Conservation (phyloP, 2,113 vertebrate genomes). For the Scomber scombrus region DNA sequence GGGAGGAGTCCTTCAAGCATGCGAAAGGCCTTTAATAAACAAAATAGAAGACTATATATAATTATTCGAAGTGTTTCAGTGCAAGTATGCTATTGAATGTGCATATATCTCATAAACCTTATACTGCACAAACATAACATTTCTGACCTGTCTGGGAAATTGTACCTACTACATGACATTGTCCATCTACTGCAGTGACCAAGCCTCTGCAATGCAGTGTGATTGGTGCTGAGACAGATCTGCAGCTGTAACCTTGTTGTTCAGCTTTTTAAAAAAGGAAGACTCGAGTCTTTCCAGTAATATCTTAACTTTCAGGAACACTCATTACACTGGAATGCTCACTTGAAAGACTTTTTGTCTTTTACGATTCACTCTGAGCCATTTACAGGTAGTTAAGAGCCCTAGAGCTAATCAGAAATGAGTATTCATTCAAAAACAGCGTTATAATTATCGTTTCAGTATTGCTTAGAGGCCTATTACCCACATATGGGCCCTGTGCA, state of each 20-base stretch:
- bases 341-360: not conserved
- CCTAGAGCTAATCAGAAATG: constrained; percentile 10
- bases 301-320: constrained; percentile 9
- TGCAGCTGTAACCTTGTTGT: not conserved
- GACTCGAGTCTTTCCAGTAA: not conserved
- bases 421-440: constrained; percentile 19
- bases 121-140: not conserved
- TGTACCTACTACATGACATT: not conserved
- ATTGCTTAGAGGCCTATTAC: constrained; percentile 25
- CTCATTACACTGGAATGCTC: not conserved
- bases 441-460: constrained; percentile 16
- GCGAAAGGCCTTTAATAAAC: no score
- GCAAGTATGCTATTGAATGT: no score
- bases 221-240: constrained; percentile 2
- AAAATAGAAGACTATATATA: no score
- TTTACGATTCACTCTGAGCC: constrained; percentile 17
- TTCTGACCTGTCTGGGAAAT: not conserved
- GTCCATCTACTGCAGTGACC: constrained; percentile 40
- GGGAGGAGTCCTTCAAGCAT: no score
- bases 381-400: constrained; percentile 41
- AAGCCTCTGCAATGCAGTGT: constrained; percentile 48
- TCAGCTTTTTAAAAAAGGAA: not conserved
- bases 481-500: not conserved
- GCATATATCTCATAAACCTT: no score
- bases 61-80: no score